Evolutionary conservation across 1,140 invertebrate genomes (phyloP).

Genomic region (Drosophila suzukii): DNA sequence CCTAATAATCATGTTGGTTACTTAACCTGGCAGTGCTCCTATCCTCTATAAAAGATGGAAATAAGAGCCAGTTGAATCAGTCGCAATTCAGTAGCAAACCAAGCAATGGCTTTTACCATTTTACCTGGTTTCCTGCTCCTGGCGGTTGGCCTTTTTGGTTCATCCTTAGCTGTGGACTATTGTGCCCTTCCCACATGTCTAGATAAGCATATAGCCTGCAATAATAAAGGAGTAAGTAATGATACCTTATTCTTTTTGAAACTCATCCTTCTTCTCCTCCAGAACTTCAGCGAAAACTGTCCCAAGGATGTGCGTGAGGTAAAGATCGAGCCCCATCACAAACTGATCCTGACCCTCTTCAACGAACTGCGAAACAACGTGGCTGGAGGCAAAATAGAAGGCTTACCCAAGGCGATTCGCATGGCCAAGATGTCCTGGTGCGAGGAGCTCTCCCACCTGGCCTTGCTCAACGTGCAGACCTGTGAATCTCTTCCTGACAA

Average conservation of each 20-base stretch:
- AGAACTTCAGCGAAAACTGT: conserved; percentile 56
- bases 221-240: conserved; percentile 58
- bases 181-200: conserved; percentile 62
- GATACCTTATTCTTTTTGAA: neutral
- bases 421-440: conserved; percentile 75
- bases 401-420: conserved; percentile 54
- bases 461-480: conserved; percentile 51
- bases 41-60: too few relatives aligned
- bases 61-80: neutral
- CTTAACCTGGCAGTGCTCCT: too few relatives aligned
- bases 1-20: too few relatives aligned
- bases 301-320: conserved; percentile 51
- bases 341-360: conserved; percentile 51
- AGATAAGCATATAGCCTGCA: conserved; percentile 65
- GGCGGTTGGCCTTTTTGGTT: too few relatives aligned
- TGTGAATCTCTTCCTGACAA: conserved; percentile 62
- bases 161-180: conserved; percentile 33
- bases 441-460: conserved; percentile 58
- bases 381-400: conserved; percentile 48
- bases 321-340: conserved; percentile 43
- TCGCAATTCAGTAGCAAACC: conserved; percentile 32
- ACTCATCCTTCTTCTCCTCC: neutral
- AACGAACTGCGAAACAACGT: conserved; percentile 67
- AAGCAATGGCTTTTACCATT: too few relatives aligned
- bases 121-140: too few relatives aligned